phyloP scores from a whole-genome alignment of 2,797 vertebrate species.

The Enteromius trimaculatus region DNA sequence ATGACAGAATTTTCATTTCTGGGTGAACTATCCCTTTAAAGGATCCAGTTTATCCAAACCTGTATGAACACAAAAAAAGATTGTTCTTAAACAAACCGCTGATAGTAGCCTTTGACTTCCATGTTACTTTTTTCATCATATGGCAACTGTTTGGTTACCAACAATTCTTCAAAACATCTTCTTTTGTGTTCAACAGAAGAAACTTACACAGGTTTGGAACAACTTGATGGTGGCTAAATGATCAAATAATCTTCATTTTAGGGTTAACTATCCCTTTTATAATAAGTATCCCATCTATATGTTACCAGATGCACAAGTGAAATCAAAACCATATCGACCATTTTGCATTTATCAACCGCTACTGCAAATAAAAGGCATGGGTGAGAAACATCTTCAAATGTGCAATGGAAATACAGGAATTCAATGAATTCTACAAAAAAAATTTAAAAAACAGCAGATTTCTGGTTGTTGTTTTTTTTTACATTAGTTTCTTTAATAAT shows the following conservation, averaged over 20 bases:
- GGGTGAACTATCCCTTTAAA: background rate
- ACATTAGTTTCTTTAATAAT: constrained; percentile 81
- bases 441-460: constrained; percentile 27
- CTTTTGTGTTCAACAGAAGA: background rate
- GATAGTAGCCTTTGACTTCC: background rate
- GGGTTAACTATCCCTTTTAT: background rate
- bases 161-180: background rate
- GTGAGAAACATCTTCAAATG: background rate
- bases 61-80: background rate
- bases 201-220: background rate
- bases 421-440: background rate
- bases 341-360: background rate
- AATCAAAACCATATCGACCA: background rate
- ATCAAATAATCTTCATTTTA: background rate
- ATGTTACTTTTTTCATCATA: background rate
- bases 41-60: background rate
- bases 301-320: background rate
- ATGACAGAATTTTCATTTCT: no score
- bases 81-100: no score
- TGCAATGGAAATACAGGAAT: background rate
- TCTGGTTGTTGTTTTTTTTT: constrained; percentile 36
- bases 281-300: background rate
- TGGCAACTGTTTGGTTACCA: background rate
- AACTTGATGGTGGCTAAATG: background rate
- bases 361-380: background rate